Conservation (phyloP, 2,888 invertebrate species). For the Apotomis betuletana region DNA sequence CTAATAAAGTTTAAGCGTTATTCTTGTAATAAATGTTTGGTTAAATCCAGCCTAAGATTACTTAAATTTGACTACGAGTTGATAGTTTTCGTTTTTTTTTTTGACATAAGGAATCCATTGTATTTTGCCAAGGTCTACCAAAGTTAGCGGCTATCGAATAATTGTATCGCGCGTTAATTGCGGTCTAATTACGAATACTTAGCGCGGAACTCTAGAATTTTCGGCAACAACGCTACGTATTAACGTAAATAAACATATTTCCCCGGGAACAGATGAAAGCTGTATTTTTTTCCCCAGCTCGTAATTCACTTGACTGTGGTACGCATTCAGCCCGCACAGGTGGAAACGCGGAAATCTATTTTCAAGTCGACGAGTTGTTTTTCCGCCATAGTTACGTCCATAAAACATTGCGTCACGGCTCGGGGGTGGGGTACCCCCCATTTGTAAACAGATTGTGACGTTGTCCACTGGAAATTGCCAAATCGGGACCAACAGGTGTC, state of each 20-base stretch:
- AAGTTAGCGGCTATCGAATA: constrained; percentile 45
- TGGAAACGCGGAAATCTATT: constrained; percentile 78
- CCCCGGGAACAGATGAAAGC: constrained; percentile 26
- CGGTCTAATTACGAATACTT: constrained; percentile 45
- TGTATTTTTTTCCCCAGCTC: constrained; percentile 43
- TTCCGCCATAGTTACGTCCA: constrained; percentile 78
- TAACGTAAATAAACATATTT: constrained; percentile 34
- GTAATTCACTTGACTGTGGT: constrained; percentile 49
- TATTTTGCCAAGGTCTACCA: constrained; percentile 39
- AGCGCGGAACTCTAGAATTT: constrained; percentile 21
- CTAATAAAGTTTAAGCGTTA: too few species aligned
- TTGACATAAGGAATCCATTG: constrained; percentile 50
- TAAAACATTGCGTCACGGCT: constrained; percentile 78
- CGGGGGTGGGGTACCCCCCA: constrained; percentile 66
- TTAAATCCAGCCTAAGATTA: constrained; percentile 9
- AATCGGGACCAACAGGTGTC: constrained; percentile 77
- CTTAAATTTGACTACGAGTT: too few species aligned
- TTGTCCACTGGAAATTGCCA: constrained; percentile 70
- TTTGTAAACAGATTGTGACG: constrained; percentile 82
- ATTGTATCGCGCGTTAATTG: constrained; percentile 56
- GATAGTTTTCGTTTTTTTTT: not conserved
- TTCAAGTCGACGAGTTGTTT: constrained; percentile 72
- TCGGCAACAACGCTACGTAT: constrained; percentile 29
- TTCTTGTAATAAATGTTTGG: not conserved
- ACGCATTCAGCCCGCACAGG: constrained; percentile 63